A percentile compares a stretch with the other conserved stretches of the same genome.
Conservation (phyloP, 2,797 vertebrate species). For the Nannoperca obscura region DNA sequence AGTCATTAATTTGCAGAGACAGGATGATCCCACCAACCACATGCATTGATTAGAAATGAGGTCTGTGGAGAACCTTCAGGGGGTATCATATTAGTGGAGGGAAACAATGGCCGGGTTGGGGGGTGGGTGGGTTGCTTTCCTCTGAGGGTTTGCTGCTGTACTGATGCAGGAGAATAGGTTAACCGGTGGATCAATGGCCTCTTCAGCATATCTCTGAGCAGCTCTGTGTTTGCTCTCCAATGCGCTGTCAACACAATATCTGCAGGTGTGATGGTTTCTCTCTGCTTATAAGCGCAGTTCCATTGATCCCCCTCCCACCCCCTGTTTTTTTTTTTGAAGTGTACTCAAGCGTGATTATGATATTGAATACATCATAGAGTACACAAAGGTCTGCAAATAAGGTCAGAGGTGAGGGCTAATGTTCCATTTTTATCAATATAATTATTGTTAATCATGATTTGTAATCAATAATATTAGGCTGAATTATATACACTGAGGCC, state of each 20-base stretch:
- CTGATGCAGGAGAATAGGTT: slow-evolving; percentile 80
- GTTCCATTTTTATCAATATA: slow-evolving; percentile 80
- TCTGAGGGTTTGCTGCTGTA: slow-evolving; percentile 67
- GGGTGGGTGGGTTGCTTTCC: slow-evolving; percentile 45
- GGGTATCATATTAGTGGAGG: slow-evolving; percentile 84
- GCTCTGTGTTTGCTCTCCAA: slow-evolving; percentile 67
- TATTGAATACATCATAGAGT: slow-evolving; percentile 80
- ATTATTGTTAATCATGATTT: slow-evolving; percentile 83
- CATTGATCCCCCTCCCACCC: slow-evolving; percentile 40
- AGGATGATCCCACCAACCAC: slow-evolving; percentile 85
- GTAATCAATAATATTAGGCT: slow-evolving; percentile 76
- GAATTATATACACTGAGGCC: slow-evolving; percentile 55
- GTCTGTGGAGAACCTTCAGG: slow-evolving; percentile 80
- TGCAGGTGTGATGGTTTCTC: slow-evolving; percentile 78
- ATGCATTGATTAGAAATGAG: slow-evolving; percentile 84
- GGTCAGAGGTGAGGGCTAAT: slow-evolving; percentile 81
- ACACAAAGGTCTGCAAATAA: slow-evolving; percentile 77
- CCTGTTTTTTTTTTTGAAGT: slow-evolving; percentile 38
- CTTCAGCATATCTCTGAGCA: slow-evolving; percentile 61
- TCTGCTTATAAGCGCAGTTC: slow-evolving; percentile 50
- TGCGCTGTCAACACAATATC: slow-evolving; percentile 75
- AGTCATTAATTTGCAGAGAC: slow-evolving; percentile 87
- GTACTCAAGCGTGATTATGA: slow-evolving; percentile 82
- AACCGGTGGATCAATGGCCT: slow-evolving; percentile 80
- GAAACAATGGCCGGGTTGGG: slow-evolving; percentile 66